Conservation (phyloP, 2,888 invertebrate species). For the Drosophila antonietae region DNA sequence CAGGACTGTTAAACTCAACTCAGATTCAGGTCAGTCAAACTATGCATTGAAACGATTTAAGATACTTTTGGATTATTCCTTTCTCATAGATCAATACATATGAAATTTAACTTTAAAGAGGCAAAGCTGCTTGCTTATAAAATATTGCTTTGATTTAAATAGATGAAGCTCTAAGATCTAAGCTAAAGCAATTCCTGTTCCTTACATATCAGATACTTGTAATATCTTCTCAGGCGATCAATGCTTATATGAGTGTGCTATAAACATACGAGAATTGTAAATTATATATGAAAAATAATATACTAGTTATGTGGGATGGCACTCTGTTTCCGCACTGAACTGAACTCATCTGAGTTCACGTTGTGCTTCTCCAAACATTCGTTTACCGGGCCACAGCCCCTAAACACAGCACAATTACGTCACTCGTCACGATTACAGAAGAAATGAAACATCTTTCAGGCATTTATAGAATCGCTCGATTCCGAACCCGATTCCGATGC, state of each 20-base stretch:
- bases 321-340: not conserved
- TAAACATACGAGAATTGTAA: not conserved
- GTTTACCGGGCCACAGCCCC: conserved; percentile 46
- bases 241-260: not conserved
- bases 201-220: not conserved
- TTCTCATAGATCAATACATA: not conserved
- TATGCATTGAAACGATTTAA: not conserved
- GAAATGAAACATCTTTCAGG: conserved; percentile 54
- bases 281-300: not conserved
- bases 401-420: conserved; percentile 56
- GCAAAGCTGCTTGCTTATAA: not conserved
- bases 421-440: conserved; percentile 46
- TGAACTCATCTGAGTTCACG: conserved; percentile 23
- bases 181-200: not conserved
- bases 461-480: conserved; percentile 54
- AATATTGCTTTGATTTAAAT: too few species aligned
- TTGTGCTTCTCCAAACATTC: conserved; percentile 16
- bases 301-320: not conserved
- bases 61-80: not conserved
- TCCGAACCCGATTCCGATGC: conserved; percentile 25
- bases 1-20: not conserved
- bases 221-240: not conserved
- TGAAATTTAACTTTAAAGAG: not conserved
- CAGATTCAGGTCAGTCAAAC: not conserved
- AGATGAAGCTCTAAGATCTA: not conserved